Evolutionary conservation across 2,113 vertebrate genomes (phyloP).

Genomic region (Smithornis capensis): DNA sequence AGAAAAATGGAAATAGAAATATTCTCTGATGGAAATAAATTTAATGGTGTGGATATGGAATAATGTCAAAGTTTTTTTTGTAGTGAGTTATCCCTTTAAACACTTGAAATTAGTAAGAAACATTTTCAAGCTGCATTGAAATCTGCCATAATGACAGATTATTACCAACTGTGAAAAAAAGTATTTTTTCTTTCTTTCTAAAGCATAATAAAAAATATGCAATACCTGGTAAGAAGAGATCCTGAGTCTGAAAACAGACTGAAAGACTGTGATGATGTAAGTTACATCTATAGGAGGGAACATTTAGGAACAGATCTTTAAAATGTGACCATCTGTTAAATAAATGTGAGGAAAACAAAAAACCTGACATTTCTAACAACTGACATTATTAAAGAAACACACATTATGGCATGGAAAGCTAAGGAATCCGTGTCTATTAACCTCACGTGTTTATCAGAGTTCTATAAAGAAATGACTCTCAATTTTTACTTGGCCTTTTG

Average conservation of each 20-base stretch:
- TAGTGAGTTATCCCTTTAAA: not conserved
- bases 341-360: not conserved
- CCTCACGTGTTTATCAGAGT: not conserved
- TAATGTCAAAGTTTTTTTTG: not conserved
- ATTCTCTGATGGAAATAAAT: not conserved
- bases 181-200: not conserved
- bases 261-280: not conserved
- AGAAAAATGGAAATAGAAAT: not conserved
- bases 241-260: not conserved
- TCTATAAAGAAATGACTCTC: not conserved
- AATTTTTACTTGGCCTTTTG: not conserved
- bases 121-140: not conserved
- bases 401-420: not conserved
- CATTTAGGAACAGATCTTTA: not conserved
- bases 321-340: not conserved
- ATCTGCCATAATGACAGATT: not conserved
- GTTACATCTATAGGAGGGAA: not conserved
- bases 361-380: not conserved
- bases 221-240: not conserved
- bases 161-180: not conserved
- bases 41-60: not conserved
- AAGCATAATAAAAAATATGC: not conserved
- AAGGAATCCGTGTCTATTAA: not conserved
- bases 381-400: not conserved
- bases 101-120: not conserved